phyloP scores from a whole-genome alignment of 92 coral and sea anemone species.

The Paragorgia papillata region DNA sequence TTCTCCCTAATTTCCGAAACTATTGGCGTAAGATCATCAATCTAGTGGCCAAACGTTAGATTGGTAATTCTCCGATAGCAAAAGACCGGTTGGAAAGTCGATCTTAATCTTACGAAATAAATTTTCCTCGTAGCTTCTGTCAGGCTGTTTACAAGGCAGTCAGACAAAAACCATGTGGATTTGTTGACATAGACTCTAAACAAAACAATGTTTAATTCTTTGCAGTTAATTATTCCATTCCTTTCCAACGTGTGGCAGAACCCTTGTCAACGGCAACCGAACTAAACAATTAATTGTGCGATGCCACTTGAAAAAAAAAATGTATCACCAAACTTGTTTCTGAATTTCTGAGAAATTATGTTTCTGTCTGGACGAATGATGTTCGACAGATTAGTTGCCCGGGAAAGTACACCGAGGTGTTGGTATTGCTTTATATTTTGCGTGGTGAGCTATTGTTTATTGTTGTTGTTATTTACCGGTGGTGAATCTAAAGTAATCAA shows the following conservation, averaged over 20 bases:
- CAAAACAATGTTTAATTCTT: slow-evolving; percentile 13
- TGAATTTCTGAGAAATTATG: not conserved
- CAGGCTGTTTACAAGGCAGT: not conserved
- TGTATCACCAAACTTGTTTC: no score
- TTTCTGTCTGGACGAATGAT: no score
- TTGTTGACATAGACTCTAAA: slow-evolving; percentile 43
- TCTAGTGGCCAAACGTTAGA: no score
- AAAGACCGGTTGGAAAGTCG: no score
- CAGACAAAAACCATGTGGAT: slow-evolving; percentile 28
- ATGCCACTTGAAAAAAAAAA: not conserved
- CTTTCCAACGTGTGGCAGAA: slow-evolving; percentile 1
- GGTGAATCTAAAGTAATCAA: slow-evolving; percentile 28
- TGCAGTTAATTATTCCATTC: slow-evolving; percentile 24
- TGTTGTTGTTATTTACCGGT: slow-evolving; percentile 99
- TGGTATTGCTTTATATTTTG: no score
- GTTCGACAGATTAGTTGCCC: no score
- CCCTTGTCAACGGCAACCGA: not conserved
- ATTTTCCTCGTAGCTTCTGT: no score
- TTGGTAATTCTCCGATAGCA: no score
- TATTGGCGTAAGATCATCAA: no score
- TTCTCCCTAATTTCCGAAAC: no score
- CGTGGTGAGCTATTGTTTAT: slow-evolving; percentile 86
- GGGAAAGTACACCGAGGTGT: no score
- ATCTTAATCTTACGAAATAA: no score
- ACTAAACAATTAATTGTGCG: not conserved